Percentiles rank a stretch among this genome's conserved stretches.
These are phyloP conservation scores for Cheilinus undulatus DNA, from an alignment of 2,113 vertebrate species.

Conservation along the genomic window DNA sequence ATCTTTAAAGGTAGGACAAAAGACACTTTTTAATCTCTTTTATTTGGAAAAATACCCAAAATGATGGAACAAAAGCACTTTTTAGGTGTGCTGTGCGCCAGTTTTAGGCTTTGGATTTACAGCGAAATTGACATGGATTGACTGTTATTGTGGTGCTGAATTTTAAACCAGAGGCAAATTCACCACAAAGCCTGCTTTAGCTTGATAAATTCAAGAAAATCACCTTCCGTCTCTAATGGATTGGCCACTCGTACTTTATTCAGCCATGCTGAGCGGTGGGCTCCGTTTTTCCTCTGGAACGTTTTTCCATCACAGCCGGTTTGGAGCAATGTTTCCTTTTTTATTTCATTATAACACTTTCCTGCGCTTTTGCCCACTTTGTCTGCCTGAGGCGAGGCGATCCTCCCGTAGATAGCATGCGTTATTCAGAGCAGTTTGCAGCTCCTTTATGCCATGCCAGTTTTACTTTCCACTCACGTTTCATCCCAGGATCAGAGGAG, in stretches of 20 bases:
- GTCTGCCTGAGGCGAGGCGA: not conserved
- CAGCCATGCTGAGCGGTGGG: conserved; percentile 31
- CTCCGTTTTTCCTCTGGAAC: conserved; percentile 41
- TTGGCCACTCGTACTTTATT: conserved; percentile 16
- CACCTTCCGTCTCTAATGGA: conserved; percentile 32
- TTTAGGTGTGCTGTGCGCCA: conserved; percentile 43
- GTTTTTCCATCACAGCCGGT: conserved; percentile 3
- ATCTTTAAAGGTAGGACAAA: conserved; percentile 67
- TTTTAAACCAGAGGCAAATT: conserved; percentile 1
- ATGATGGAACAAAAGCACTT: conserved; percentile 52
- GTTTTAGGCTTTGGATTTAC: conserved; percentile 25
- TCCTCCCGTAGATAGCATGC: conserved; percentile 21
- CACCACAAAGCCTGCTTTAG: not conserved
- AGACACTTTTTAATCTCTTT: conserved; percentile 45
- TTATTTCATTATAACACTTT: conserved; percentile 22
- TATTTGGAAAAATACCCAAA: conserved; percentile 22
- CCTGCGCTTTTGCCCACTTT: conserved; percentile 24
- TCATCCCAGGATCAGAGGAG: conserved; percentile 80
- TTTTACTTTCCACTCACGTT: conserved; percentile 87
- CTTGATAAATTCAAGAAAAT: conserved; percentile 5
- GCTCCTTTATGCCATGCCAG: conserved; percentile 72
- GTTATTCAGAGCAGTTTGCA: conserved; percentile 63
- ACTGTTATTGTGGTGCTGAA: conserved; percentile 6
- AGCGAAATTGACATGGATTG: not conserved
- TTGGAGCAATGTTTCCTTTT: conserved; percentile 5